Conservation (phyloP, 2,113 vertebrate genomes). For the Anguilla japonica region DNA sequence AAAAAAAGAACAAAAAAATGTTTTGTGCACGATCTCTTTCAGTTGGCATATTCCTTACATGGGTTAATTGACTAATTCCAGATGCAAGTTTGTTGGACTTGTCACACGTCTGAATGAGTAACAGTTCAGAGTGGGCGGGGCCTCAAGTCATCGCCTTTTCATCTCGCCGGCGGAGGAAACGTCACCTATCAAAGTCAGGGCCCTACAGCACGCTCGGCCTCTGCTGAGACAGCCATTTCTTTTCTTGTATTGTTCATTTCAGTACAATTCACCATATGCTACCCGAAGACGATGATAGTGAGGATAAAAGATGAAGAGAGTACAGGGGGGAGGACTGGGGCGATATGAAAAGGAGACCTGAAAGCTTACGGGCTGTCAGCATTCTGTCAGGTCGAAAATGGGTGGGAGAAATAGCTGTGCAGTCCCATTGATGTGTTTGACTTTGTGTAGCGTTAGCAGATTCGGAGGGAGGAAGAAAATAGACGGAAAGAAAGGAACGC, state of each 20-base stretch:
- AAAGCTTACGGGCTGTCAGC: constrained; percentile 90
- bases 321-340: constrained; percentile 70
- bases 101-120: constrained; percentile 28
- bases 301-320: constrained; percentile 86
- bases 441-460: constrained; percentile 87
- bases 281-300: constrained; percentile 83
- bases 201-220: constrained; percentile 80
- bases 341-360: constrained; percentile 85
- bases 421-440: constrained; percentile 82
- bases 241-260: constrained; percentile 89
- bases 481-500: constrained; percentile 25
- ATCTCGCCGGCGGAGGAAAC: constrained; percentile 70
- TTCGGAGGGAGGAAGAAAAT: constrained; percentile 58
- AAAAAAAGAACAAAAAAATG: neutral
- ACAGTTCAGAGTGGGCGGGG: constrained; percentile 55
- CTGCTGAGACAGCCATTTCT: constrained; percentile 92
- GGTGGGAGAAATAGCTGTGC: constrained; percentile 76
- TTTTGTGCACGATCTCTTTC: neutral
- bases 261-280: constrained; percentile 89
- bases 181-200: constrained; percentile 86
- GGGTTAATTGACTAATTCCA: constrained; percentile 1
- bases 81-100: neutral
- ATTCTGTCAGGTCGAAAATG: constrained; percentile 86
- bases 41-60: neutral
- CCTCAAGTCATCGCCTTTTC: constrained; percentile 72